phyloP scores from a whole-genome alignment of 1,140 invertebrate genomes.

The Bilobella aurantiaca region DNA sequence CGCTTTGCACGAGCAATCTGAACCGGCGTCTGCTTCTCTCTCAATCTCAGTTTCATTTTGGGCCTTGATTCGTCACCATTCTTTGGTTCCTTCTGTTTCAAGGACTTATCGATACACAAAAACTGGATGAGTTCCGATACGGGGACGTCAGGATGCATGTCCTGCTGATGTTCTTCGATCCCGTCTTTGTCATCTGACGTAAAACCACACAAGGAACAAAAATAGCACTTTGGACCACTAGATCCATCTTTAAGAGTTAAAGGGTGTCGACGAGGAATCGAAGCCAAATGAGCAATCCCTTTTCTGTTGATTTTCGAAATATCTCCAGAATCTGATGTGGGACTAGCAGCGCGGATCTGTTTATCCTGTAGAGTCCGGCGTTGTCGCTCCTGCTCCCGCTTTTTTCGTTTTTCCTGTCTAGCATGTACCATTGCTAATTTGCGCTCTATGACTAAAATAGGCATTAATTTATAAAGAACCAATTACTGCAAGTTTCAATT shows the following conservation, averaged over 20 bases:
- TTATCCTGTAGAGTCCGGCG: neutral
- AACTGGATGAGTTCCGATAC: neutral
- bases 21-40: neutral
- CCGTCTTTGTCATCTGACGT: neutral
- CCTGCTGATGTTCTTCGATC: neutral
- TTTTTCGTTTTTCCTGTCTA: neutral
- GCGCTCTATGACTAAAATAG: too few relatives aligned
- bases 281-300: neutral
- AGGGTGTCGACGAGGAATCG: neutral
- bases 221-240: conserved; percentile 1
- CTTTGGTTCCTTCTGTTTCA: neutral
- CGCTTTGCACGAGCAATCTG: neutral
- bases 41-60: neutral
- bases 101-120: neutral
- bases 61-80: neutral
- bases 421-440: neutral
- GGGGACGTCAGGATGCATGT: neutral
- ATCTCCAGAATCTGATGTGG: neutral
- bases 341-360: neutral
- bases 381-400: neutral
- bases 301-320: neutral
- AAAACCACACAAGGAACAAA: neutral
- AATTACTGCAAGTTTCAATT: neutral
- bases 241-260: neutral
- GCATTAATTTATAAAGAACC: too few relatives aligned